Conservation (phyloP, 2,888 invertebrate species). For the Strigamia crassipes region DNA sequence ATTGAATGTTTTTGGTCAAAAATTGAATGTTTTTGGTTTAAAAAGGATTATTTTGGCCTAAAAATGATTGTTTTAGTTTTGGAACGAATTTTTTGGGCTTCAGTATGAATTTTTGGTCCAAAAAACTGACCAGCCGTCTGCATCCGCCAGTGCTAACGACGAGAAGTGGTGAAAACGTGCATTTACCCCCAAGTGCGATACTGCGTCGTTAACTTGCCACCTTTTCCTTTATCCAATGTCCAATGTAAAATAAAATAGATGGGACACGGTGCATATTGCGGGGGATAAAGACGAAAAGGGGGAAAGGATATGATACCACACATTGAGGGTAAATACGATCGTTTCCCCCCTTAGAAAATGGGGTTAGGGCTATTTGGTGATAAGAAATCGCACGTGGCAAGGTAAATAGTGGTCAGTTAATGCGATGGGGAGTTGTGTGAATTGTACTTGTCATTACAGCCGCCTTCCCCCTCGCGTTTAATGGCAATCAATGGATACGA, state of each 20-base stretch:
- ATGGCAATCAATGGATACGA: slow-evolving; percentile 14
- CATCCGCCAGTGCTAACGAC: too few relatives aligned
- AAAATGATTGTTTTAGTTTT: too few relatives aligned
- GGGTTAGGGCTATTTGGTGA: slow-evolving; percentile 35
- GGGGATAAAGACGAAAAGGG: slow-evolving; percentile 20
- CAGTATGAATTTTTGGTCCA: too few relatives aligned
- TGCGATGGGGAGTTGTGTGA: slow-evolving; percentile 14
- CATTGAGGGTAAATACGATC: background rate
- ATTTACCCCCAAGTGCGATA: background rate
- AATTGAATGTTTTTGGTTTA: too few relatives aligned
- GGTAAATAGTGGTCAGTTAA: slow-evolving; percentile 42
- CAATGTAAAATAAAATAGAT: background rate
- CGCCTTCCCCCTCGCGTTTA: background rate
- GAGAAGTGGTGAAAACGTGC: background rate
- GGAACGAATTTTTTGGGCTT: too few relatives aligned
- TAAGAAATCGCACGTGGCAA: slow-evolving; percentile 31
- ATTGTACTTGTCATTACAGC: background rate
- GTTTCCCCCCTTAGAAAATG: background rate
- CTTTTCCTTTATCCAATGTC: background rate
- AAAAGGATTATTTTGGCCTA: too few relatives aligned
- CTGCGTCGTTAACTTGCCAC: background rate
- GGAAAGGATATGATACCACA: background rate
- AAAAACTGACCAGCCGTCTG: too few relatives aligned
- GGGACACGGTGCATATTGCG: background rate
- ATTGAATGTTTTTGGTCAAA: too few relatives aligned